Percentiles rank a stretch among this genome's conserved stretches.
These are phyloP conservation scores for Nasonia giraulti DNA, from an alignment of 1,140 invertebrate species.

Conservation along the genomic window DNA sequence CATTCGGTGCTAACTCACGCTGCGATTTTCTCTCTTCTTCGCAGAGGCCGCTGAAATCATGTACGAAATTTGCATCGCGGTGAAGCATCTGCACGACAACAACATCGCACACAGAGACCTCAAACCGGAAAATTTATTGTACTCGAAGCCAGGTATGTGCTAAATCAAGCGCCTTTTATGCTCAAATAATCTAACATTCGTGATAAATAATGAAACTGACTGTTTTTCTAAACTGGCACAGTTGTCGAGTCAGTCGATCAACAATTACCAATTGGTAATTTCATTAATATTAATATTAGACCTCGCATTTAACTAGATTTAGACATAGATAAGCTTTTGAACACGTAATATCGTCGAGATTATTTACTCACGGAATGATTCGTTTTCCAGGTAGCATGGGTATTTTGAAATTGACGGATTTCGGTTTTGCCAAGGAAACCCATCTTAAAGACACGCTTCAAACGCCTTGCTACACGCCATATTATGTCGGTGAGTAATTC, in stretches of 20 bases:
- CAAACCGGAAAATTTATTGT: conserved; percentile 94
- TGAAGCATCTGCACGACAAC: conserved; percentile 94
- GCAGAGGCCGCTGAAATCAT: conserved; percentile 94
- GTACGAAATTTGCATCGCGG: conserved; percentile 96
- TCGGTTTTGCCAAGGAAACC: conserved; percentile 99
- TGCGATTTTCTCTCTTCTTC: conserved; percentile 61
- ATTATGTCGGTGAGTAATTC: conserved; percentile 90
- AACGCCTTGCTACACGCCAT: conserved; percentile 98
- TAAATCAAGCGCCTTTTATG: conserved; percentile 11
- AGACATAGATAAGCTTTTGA: conserved; percentile 9
- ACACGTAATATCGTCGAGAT: background rate
- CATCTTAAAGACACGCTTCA: conserved; percentile 89
- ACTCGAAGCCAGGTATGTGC: conserved; percentile 79
- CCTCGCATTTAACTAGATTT: background rate
- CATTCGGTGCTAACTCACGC: conserved; percentile 39
- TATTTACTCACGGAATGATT: conserved; percentile 10
- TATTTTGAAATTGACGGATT: conserved; percentile 96
- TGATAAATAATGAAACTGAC: conserved; percentile 19
- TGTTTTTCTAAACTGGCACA: conserved; percentile 18
- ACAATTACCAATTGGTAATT: conserved; percentile 44
- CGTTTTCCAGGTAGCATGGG: conserved; percentile 78
- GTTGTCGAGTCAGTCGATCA: conserved; percentile 25
- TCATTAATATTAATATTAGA: background rate
- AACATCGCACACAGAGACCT: conserved; percentile 98
- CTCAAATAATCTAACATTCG: background rate